Conservation (phyloP, 2,113 vertebrate genomes). For the Spheniscus mendiculus region DNA sequence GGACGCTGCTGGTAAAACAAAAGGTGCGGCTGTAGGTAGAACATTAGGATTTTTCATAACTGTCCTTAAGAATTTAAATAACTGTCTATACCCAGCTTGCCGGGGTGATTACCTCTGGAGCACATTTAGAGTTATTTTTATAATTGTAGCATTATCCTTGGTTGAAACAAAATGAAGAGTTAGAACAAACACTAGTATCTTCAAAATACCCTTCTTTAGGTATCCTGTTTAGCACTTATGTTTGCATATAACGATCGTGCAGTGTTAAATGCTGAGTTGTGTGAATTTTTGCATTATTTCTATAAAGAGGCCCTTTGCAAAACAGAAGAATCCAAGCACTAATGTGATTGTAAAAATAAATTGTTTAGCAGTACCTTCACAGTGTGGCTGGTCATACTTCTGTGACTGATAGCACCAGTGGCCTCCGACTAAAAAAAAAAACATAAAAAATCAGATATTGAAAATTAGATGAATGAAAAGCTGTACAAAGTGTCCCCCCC, state of each 20-base stretch:
- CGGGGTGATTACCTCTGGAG: neutral
- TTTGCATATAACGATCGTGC: neutral
- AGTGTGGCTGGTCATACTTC: neutral
- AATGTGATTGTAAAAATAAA: neutral
- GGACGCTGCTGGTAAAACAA: neutral
- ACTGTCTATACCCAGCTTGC: neutral
- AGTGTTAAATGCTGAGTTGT: neutral
- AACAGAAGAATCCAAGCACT: neutral
- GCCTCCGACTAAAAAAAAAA: neutral
- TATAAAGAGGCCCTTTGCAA: neutral
- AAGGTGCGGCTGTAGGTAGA: neutral
- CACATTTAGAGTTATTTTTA: neutral
- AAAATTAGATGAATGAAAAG: neutral
- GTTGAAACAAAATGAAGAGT: neutral
- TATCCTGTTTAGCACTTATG: neutral
- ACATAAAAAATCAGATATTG: neutral
- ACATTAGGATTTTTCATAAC: neutral
- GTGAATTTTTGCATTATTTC: neutral
- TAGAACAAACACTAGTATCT: neutral
- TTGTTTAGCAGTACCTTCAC: conserved; percentile 24
- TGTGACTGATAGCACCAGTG: conserved; percentile 64
- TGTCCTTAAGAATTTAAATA: neutral
- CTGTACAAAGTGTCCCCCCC: neutral
- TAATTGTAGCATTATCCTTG: neutral
- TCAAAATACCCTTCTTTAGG: neutral